Evolutionary conservation across 2,797 vertebrate genomes (phyloP), one percentile per base, ranked within the genome.

Genomic region (Eremophila alpestris): DNA sequence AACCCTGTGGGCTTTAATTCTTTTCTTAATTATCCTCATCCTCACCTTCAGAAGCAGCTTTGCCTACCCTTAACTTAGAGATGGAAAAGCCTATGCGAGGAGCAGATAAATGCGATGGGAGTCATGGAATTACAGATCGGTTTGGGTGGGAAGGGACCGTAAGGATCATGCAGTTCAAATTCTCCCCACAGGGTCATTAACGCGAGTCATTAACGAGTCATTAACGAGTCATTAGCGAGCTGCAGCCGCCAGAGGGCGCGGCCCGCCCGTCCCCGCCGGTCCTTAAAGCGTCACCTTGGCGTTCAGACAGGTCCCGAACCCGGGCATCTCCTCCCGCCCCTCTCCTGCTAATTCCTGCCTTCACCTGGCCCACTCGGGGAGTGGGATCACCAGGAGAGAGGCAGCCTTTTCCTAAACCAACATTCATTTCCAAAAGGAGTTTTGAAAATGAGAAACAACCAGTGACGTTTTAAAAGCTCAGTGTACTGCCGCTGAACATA

Each of bases 281-380:
- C n/a, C 59, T 5, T 8, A 4, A 4, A 2, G 12, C 38, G 38
- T 56, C 32, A 5, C 4, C 40, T n/a, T 1, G 1, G 14, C 3
- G 0, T 12, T 45, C 1, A 2, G 12, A 38, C 34, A 9, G 20
- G 2, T 3, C 19, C 52, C 20, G 11, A 65, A 22, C 0, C 2
- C 45, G 0, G 5, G 13, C 1, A 11, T 0, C 46, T n/a, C 55
- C 41, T 67, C 21, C 63, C 30, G 46, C 55, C 69, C 24, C 45
- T 36, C 58, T 23, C 7, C 82, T 26, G 55, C 11, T 11, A 2
- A 10, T 29, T 32, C 65, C 36, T n/a, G 36, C 40, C 48, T 62
- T 20, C 7, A 4, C 27, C 9, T 5, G 45, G 41, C 11, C 8
- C 27, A 4, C 36, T 52, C 15, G 40, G 55, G 38, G 23, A 54